Evolutionary conservation across 37 sponge, comb jelly and placozoan species (phyloP).

Genomic region (Aphrocallistes beatrix): DNA sequence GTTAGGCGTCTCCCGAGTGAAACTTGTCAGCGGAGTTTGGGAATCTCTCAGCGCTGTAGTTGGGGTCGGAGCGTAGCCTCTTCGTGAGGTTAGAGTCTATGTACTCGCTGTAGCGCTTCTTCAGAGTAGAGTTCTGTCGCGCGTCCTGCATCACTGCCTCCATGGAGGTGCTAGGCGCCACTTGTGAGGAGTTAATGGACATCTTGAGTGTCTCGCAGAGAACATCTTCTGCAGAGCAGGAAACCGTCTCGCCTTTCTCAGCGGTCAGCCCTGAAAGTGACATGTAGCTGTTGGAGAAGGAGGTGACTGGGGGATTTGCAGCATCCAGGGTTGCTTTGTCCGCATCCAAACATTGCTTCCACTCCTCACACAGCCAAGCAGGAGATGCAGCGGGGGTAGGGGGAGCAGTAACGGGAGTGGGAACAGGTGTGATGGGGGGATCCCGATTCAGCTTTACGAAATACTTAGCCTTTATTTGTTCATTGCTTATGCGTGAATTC

Average conservation of each 20-base stretch:
- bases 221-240: neutral
- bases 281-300: conserved; percentile 14
- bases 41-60: neutral
- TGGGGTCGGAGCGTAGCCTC: neutral
- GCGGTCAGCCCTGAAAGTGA: neutral
- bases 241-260: neutral
- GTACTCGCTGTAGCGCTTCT: conserved; percentile 11
- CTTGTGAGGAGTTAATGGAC: neutral
- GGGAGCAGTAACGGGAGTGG: neutral
- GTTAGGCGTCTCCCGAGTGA: neutral
- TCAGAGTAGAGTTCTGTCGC: neutral
- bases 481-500: neutral
- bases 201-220: neutral
- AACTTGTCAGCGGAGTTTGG: neutral
- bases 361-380: neutral
- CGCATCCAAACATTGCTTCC: neutral
- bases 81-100: neutral
- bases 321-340: neutral
- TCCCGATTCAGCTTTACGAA: neutral
- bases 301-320: neutral
- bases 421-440: neutral
- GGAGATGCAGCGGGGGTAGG: neutral
- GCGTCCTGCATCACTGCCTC: neutral
- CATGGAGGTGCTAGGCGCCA: neutral
- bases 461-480: neutral